Base-by-base conservation (phyloP, 1,140 invertebrate species). In the Drosophila nigromelanica region DNA sequence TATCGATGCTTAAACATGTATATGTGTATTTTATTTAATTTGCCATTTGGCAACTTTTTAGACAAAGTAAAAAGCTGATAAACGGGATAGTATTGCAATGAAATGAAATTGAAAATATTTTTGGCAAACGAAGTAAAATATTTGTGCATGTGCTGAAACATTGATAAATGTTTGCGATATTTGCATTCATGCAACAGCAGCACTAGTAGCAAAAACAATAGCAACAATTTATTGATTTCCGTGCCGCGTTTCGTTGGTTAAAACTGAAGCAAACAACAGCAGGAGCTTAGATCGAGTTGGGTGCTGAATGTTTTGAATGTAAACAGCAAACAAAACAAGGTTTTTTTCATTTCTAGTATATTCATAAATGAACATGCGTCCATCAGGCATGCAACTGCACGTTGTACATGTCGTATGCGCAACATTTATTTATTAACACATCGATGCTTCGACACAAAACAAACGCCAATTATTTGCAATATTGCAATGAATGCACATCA, bases 151-250 rank as follows among this genome's bases (percentile, higher is more conserved):
- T 73, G 52, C 35, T 50, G 80, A 64, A 79, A 75, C 56, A 61
- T 37, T 64, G 60, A 75, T 64, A 71, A 71, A 83, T 80, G 77
- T 71, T 56, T 74, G 58, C 61, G 42, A 48, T 80, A 86, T 85
- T 85, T 86, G 68, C 77, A 80, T 80, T 71, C 62, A 52, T 37
- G 48, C 69, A 55, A 33, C 43, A 45, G 15, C 37, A 27, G 11
- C 62, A 55, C 21, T 37, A 39, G 24, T 27, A 27, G 11, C 45
- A n/a, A 50, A 12, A 50, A 50, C 3, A 27, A 6, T 12, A 50
- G 43, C 73, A 62, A 80, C 69, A 77, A 80, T 75, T 75, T 86
- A 85, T 85, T 77, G 77, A 85, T 86, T 85, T 70, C 42, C 37
- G 7, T 47, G 45, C 47, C 39, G 21, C 51, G 10, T 78, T 68